phyloP scores from a whole-genome alignment of 2,888 invertebrate species.

The Sinohyriopsis cumingii region DNA sequence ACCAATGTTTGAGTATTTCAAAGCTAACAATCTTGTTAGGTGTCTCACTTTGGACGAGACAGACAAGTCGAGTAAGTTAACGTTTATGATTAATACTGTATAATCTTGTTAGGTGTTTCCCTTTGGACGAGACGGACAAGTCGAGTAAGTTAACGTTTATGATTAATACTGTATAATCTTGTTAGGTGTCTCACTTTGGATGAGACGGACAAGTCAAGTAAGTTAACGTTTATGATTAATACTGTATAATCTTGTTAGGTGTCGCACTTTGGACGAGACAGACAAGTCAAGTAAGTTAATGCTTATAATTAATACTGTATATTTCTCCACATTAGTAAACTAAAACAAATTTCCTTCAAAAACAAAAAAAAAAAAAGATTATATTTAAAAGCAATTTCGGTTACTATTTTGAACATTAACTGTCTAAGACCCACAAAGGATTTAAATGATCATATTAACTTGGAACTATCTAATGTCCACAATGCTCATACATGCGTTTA shows the following conservation, averaged over 20 bases:
- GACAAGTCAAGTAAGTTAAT: slow-evolving; percentile 28
- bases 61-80: slow-evolving; percentile 29
- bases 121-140: slow-evolving; percentile 26
- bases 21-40: slow-evolving; percentile 50
- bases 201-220: slow-evolving; percentile 31
- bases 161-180: slow-evolving; percentile 33
- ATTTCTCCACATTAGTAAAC: too few relatives aligned
- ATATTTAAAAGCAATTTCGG: too few relatives aligned
- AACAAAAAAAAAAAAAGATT: too few relatives aligned
- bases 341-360: too few relatives aligned
- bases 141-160: slow-evolving; percentile 19
- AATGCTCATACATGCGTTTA: too few relatives aligned
- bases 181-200: slow-evolving; percentile 31
- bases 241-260: slow-evolving; percentile 48
- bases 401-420: too few relatives aligned
- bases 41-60: slow-evolving; percentile 19
- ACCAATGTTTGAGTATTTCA: slow-evolving; percentile 66
- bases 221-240: slow-evolving; percentile 1
- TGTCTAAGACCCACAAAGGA: too few relatives aligned
- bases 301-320: neutral
- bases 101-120: slow-evolving; percentile 43
- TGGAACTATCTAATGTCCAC: too few relatives aligned
- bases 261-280: slow-evolving; percentile 18
- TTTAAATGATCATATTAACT: too few relatives aligned
- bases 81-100: neutral